These are phyloP conservation scores for Aegotheles bennettii DNA, from an alignment of 2,113 vertebrate genomes.

Conservation along the genomic window DNA sequence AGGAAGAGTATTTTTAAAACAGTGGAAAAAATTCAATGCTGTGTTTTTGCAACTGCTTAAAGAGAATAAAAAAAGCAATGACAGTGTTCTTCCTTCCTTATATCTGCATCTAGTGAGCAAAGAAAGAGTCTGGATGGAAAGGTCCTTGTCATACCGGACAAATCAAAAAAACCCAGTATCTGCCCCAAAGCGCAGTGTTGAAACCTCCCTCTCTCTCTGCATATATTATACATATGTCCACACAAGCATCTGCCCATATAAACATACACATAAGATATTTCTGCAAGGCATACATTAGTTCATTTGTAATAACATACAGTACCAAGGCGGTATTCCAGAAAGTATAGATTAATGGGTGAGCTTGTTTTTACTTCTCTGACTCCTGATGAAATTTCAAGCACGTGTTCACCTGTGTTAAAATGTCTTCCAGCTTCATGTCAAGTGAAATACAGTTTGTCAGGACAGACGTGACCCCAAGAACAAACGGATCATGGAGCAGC, in stretches of 20 bases:
- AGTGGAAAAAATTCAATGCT: neutral
- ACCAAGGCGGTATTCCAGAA: neutral
- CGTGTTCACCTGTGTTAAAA: neutral
- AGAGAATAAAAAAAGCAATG: conserved; percentile 2
- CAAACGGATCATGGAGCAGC: fast-evolving
- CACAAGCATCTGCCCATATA: neutral
- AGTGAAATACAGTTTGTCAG: neutral
- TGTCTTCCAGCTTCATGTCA: neutral
- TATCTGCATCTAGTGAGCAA: neutral
- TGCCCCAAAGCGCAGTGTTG: neutral
- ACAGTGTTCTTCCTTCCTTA: conserved; percentile 16
- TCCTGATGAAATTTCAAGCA: neutral
- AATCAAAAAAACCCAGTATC: conserved; percentile 6
- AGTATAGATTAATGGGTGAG: neutral
- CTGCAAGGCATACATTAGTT: neutral
- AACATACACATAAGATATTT: conserved; percentile 19
- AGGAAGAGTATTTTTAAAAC: conserved; percentile 34
- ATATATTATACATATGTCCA: neutral
- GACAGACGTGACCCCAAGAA: neutral
- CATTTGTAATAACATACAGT: conserved; percentile 39
- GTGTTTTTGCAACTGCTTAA: neutral
- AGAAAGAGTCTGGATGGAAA: neutral
- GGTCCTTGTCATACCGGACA: neutral
- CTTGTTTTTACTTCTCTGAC: conserved; percentile 35
- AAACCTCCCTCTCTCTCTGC: neutral